These are phyloP conservation scores for Drosophila repleta DNA, from an alignment of 1,140 invertebrate genomes.

Conservation along the genomic window DNA sequence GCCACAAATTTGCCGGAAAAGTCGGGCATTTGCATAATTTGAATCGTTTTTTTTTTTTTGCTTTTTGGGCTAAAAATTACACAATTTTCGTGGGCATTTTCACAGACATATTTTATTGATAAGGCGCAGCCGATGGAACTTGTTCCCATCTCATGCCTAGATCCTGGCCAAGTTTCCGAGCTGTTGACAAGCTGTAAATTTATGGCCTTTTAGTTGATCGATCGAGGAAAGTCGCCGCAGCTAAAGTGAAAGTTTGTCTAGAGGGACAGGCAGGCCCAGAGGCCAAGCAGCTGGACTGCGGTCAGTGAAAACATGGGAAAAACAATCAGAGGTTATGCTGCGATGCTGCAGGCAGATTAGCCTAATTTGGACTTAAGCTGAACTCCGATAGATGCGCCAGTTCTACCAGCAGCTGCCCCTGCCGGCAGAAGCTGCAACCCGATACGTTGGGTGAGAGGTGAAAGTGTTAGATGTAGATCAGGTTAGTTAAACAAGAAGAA, in stretches of 20 bases:
- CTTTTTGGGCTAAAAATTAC: conserved; percentile 69
- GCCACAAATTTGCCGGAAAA: conserved; percentile 81
- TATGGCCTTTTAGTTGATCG: conserved; percentile 45
- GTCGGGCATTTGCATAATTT: conserved; percentile 71
- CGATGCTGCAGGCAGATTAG: conserved; percentile 38
- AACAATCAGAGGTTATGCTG: conserved; percentile 22
- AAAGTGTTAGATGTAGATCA: conserved; percentile 43
- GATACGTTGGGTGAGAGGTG: conserved; percentile 43
- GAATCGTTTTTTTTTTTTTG: conserved; percentile 22
- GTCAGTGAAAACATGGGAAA: conserved; percentile 50
- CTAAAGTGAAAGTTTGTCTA: conserved; percentile 45
- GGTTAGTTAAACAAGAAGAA: conserved; percentile 35
- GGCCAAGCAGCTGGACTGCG: conserved; percentile 28
- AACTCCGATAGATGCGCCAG: conserved; percentile 6
- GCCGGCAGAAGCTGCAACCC: conserved; percentile 3
- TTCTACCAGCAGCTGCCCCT: conserved; percentile 16
- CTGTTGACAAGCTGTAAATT: conserved; percentile 37
- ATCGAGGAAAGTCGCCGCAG: conserved; percentile 17
- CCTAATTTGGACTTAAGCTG: conserved; percentile 2
- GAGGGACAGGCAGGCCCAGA: neutral
- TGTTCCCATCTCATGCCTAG: conserved; percentile 31
- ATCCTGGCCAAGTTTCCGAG: neutral
- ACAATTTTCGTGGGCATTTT: conserved; percentile 57
- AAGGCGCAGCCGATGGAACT: conserved; percentile 35
- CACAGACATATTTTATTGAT: conserved; percentile 41